A percentile compares a stretch with the other conserved stretches of the same genome.
These are phyloP conservation scores for Lophura nycthemera DNA, from an alignment of 2,113 vertebrate species.

Conservation along the genomic window DNA sequence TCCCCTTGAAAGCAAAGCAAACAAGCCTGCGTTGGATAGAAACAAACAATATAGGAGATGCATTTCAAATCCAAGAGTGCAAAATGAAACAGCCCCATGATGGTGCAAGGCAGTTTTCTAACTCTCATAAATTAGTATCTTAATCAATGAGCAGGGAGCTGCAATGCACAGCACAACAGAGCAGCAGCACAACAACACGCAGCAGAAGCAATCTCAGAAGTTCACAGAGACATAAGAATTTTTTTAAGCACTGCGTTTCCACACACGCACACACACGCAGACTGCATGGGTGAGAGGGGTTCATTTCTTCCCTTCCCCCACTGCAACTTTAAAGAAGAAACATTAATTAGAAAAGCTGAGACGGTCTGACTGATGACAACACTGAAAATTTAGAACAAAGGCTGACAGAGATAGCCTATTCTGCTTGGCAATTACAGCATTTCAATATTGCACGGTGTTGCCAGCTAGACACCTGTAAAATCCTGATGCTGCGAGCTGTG, in stretches of 20 bases:
- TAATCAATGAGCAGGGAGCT: slow-evolving; percentile 49
- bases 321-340: slow-evolving; percentile 34
- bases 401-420: slow-evolving; percentile 51
- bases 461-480: slow-evolving; percentile 66
- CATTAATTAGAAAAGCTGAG: slow-evolving; percentile 12
- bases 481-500: neutral
- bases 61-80: neutral
- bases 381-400: slow-evolving; percentile 63
- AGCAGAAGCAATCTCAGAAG: slow-evolving; percentile 24
- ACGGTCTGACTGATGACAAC: neutral
- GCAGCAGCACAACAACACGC: neutral
- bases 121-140: slow-evolving; percentile 56
- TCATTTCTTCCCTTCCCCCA: slow-evolving; percentile 12
- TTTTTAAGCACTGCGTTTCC: neutral
- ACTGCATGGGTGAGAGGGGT: neutral
- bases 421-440: neutral
- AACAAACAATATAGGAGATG: neutral
- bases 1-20: neutral
- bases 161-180: slow-evolving; percentile 10
- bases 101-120: slow-evolving; percentile 37
- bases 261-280: too few relatives aligned
- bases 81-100: slow-evolving; percentile 25
- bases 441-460: neutral
- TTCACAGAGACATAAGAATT: slow-evolving; percentile 9
- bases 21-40: neutral